Base-by-base conservation (phyloP, 2,888 invertebrate species). In the Tenthredo distinguenda region DNA sequence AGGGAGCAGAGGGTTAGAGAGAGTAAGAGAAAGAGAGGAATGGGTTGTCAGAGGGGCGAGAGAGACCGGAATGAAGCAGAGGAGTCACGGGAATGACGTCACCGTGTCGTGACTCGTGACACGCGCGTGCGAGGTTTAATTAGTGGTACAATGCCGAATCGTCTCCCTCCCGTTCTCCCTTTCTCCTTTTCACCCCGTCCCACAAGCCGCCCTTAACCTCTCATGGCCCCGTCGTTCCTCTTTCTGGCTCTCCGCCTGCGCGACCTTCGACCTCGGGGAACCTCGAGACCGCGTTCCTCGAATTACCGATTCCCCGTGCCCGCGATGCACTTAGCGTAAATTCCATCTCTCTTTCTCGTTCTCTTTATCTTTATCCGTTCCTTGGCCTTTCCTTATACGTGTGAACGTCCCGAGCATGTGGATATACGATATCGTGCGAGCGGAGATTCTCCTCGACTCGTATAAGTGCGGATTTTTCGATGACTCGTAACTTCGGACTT, bases 221-320 rank as follows among this genome's bases (percentile, higher is more conserved):
- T 37, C 55, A 26, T 50, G 81, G 12, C 21, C 31, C 72, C 71
- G 12, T 50, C 77, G 34, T 58, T 83, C 87, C 86, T 88, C 91
- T 91, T 91, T 91, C 90, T 92, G 93, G 92, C 93, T 92, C 88
- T 89, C 86, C 91, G 93, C 93, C 93, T 90, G 84, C 87, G 84
- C 90, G 91, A 92, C 91, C 92, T 91, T 89, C 90, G 91, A 92
- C 92, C 92, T 90, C 90, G 88, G 89, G 88, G 87, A 90, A 90
- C 91, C 90, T 89, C 90, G 58, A 58, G 90, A 91, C 91, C 91
- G 90, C 92, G 91, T 91, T 92, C 92, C 91, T 91, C 92, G 91
- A 92, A 92, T 92, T 92, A 91, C 91, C 91, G 90, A 90, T 89
- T 90, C 91, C 26, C 76, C 31, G 43, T 76, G 91, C 89, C 91